Base-by-base conservation (phyloP, 1,140 invertebrate genomes). In the Hormaphis cornu region DNA sequence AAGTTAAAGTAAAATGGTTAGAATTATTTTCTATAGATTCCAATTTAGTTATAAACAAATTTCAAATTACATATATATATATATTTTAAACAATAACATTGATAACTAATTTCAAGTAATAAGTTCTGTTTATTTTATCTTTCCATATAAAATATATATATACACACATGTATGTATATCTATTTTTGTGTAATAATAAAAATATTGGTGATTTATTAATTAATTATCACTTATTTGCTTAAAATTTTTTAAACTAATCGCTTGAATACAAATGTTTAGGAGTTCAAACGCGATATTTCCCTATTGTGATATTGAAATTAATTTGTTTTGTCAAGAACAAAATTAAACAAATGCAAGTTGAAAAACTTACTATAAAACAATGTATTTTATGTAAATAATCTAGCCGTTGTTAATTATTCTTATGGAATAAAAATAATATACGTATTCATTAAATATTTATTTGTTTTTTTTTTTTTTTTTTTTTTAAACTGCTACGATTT, bases 231-330 rank as follows among this genome's bases (percentile, higher is more conserved):
- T 44, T 63, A 48, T 33, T 48, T 12, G 59, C 59, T 33, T 66
- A 46, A 66, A 20, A 48, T 66, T n/a, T n/a, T 33, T 66, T 66
- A 22, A 44, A 66, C 44, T 66, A 48, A 66, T 66, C 42, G 42
- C 59, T 66, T 46, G 42, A 48, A 66, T 48, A 42, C 24, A 35
- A 30, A 44, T 20, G 18, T 66, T 33, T 48, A n/a, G 26, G n/a
- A 48, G 5, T 66, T 50, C 18, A 48, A 66, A 66, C 2, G 42
- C 42, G 59, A 48, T 48, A 33, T 33, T 61, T 66, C 24, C 48
- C 37, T 44, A 63, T 66, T 66, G 59, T 66, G 59, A 66, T 66
- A 66, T 66, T 66, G 59, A 18, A 66, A 46, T 66, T 66, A 46
- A 63, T 48, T 18, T 44, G 30, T 66, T 66, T 66, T 66, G 40